A percentile compares a stretch with the other conserved stretches of the same genome.
These are phyloP conservation scores for Synaphobranchus kaupii DNA, from an alignment of 2,797 vertebrate genomes.

Conservation along the genomic window DNA sequence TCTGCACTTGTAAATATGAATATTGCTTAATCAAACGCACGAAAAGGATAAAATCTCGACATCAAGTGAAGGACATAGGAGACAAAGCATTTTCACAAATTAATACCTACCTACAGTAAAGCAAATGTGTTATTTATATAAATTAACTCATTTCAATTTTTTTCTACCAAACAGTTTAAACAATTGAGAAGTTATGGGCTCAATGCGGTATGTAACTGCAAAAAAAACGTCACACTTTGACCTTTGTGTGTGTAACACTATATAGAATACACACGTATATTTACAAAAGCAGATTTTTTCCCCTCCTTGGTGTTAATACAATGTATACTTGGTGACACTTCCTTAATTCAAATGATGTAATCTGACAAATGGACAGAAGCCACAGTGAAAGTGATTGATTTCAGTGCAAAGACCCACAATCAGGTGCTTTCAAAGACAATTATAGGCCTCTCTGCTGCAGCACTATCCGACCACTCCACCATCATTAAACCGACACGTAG, in stretches of 20 bases:
- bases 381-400: slow-evolving; percentile 82
- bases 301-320: slow-evolving; percentile 43
- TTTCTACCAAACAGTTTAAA: slow-evolving; percentile 44
- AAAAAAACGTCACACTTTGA: slow-evolving; percentile 54
- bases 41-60: not conserved
- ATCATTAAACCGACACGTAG: slow-evolving; percentile 83
- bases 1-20: not conserved
- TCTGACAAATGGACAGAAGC: slow-evolving; percentile 74
- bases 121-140: slow-evolving; percentile 42
- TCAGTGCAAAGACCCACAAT: slow-evolving; percentile 79
- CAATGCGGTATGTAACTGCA: slow-evolving; percentile 52
- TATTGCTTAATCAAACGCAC: not conserved
- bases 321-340: slow-evolving; percentile 69
- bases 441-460: slow-evolving; percentile 79
- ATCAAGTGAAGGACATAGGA: slow-evolving; percentile 45
- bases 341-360: slow-evolving; percentile 73
- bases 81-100: slow-evolving; percentile 39
- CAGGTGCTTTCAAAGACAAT: slow-evolving; percentile 91
- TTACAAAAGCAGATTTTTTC: slow-evolving; percentile 60
- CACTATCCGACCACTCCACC: slow-evolving; percentile 81
- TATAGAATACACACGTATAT: slow-evolving; percentile 45
- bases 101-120: not conserved
- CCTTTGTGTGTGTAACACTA: slow-evolving; percentile 27
- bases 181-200: slow-evolving; percentile 37
- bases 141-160: slow-evolving; percentile 60